phyloP scores from a whole-genome alignment of 2,888 invertebrate species.

The Drosophila atripex region DNA sequence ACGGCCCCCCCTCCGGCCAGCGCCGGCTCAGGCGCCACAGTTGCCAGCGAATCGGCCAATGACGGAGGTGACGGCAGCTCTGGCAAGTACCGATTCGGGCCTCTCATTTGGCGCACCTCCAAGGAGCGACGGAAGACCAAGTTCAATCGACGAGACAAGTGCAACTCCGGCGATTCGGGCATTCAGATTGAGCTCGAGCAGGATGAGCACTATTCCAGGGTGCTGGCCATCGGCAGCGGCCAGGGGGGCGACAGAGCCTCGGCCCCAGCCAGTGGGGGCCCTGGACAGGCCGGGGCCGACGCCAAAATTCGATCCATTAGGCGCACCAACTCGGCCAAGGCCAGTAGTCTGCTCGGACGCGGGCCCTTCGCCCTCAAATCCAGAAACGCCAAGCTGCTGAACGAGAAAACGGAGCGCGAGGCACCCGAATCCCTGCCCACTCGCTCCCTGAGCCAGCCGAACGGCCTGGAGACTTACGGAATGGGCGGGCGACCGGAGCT shows the following conservation, averaged over 20 bases:
- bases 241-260: background rate
- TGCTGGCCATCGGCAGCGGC: slow-evolving; percentile 11
- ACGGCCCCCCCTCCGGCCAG: slow-evolving; percentile 27
- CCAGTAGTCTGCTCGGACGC: slow-evolving; percentile 63
- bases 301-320: slow-evolving; percentile 74
- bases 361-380: slow-evolving; percentile 65
- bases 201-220: slow-evolving; percentile 80
- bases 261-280: slow-evolving; percentile 2
- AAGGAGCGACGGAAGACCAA: slow-evolving; percentile 89
- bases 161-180: slow-evolving; percentile 90
- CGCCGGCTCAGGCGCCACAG: slow-evolving; percentile 6
- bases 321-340: slow-evolving; percentile 83
- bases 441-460: slow-evolving; percentile 89
- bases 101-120: slow-evolving; percentile 88
- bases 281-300: slow-evolving; percentile 20
- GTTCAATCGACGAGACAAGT: slow-evolving; percentile 88
- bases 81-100: slow-evolving; percentile 87
- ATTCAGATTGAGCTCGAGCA: slow-evolving; percentile 88
- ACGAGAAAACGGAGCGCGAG: slow-evolving; percentile 61
- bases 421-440: slow-evolving; percentile 79
- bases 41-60: slow-evolving; percentile 5
- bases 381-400: slow-evolving; percentile 74
- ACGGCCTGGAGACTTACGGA: slow-evolving; percentile 81
- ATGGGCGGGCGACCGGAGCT: slow-evolving; percentile 61
- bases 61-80: slow-evolving; percentile 52